Percentiles rank a stretch among this genome's conserved stretches.
Evolutionary conservation across 2,797 vertebrate genomes (phyloP).

Genomic region (Molossus molossus): DNA sequence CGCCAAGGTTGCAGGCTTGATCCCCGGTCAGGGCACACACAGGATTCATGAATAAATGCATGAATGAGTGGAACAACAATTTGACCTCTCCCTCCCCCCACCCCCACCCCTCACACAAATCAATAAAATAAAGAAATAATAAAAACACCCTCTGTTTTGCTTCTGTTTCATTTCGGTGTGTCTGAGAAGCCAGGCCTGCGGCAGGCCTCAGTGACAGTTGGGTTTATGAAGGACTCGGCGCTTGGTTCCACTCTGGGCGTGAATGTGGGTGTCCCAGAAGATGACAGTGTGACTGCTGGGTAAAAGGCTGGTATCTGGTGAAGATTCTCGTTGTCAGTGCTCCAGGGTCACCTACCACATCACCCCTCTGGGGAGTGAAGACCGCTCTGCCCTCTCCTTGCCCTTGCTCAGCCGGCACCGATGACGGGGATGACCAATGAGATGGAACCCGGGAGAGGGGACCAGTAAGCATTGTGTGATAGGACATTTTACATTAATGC

Average conservation of each 20-base stretch:
- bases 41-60: not conserved
- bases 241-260: slow-evolving; percentile 29
- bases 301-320: not conserved
- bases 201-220: not conserved
- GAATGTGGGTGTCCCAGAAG: slow-evolving; percentile 47
- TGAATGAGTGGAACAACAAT: not conserved
- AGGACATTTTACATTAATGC: not conserved
- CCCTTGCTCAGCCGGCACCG: slow-evolving; percentile 60
- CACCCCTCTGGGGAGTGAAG: not conserved
- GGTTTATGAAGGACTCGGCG: not conserved
- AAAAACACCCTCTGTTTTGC: not conserved
- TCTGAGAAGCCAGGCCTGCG: not conserved
- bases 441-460: slow-evolving; percentile 35
- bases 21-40: not conserved
- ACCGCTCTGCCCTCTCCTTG: not conserved
- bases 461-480: not conserved
- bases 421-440: slow-evolving; percentile 55
- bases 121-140: not conserved
- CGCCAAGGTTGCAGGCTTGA: not conserved
- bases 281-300: slow-evolving; percentile 23
- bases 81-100: not conserved
- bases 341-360: not conserved
- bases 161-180: not conserved
- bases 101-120: no score
- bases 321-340: not conserved